These are phyloP conservation scores for Trididemnum nubilum DNA, from an alignment of 23 tunicate species.

Conservation along the genomic window DNA sequence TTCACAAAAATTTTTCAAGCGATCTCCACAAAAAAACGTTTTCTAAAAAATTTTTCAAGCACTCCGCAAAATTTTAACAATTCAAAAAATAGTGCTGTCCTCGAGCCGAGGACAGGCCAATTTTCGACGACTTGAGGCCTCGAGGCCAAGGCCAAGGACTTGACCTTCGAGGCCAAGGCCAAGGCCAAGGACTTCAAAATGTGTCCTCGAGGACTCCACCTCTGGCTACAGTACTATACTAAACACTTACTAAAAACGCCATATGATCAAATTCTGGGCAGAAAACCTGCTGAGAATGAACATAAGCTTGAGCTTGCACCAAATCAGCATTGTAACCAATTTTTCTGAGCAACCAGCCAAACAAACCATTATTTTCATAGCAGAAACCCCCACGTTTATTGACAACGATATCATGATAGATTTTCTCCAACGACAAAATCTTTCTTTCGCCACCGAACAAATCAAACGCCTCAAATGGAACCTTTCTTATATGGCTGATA, in stretches of 20 bases:
- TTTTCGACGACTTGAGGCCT: too few species aligned
- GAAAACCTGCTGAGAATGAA: neutral
- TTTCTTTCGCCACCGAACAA: conserved; percentile 66
- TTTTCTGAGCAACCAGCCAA: conserved; percentile 39
- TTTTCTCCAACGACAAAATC: conserved; percentile 32
- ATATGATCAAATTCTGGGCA: conserved; percentile 42
- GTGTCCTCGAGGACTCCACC: too few species aligned
- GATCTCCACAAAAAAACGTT: too few species aligned
- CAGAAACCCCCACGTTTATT: conserved; percentile 67
- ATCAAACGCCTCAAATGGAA: conserved; percentile 54
- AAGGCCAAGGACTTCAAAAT: too few species aligned
- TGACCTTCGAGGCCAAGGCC: too few species aligned
- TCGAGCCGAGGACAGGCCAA: too few species aligned
- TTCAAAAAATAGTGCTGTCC: too few species aligned
- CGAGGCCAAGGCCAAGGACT: too few species aligned
- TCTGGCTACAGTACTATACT: too few species aligned
- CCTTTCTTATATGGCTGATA: conserved; percentile 2
- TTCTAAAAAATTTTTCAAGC: too few species aligned
- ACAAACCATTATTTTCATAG: conserved; percentile 48
- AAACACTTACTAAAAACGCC: conserved; percentile 38
- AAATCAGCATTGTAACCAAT: conserved; percentile 48
- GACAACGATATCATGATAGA: conserved; percentile 47
- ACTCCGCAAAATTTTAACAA: too few species aligned
- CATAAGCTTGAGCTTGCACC: conserved; percentile 27
- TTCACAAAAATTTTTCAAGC: too few species aligned